Percentiles rank a stretch among this genome's conserved stretches.
These are phyloP conservation scores for Meliscaeva auricollis DNA, from an alignment of 2,888 invertebrate genomes.

Conservation along the genomic window DNA sequence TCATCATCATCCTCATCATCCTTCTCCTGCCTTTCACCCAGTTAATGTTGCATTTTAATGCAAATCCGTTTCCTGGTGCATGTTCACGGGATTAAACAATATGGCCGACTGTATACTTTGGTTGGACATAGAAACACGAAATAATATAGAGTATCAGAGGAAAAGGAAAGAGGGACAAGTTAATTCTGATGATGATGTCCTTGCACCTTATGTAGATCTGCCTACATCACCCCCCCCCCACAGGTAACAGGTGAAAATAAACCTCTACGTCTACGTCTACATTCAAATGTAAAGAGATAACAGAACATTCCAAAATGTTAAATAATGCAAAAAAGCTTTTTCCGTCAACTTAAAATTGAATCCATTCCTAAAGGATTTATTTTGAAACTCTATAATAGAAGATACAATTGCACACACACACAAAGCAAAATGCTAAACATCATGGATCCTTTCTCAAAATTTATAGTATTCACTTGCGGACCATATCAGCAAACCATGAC, in stretches of 20 bases:
- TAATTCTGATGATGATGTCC: slow-evolving; percentile 22
- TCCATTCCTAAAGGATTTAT: slow-evolving; percentile 65
- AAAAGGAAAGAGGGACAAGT: neutral
- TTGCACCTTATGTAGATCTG: slow-evolving; percentile 4
- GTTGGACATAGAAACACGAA: slow-evolving; percentile 35
- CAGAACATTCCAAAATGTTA: slow-evolving; percentile 55
- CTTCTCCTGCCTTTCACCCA: neutral
- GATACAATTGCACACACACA: slow-evolving; percentile 50
- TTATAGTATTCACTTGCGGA: slow-evolving; percentile 32
- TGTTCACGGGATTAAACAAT: slow-evolving; percentile 75
- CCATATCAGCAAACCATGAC: neutral
- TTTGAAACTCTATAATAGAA: slow-evolving; percentile 39
- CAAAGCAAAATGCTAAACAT: slow-evolving; percentile 7
- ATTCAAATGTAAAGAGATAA: neutral
- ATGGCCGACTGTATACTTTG: slow-evolving; percentile 57
- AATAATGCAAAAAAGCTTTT: slow-evolving; percentile 70
- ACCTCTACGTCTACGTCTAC: neutral
- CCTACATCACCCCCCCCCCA: neutral
- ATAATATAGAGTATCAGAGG: slow-evolving; percentile 1
- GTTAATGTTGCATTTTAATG: slow-evolving; percentile 75
- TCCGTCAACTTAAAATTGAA: slow-evolving; percentile 73
- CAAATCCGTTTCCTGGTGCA: slow-evolving; percentile 71
- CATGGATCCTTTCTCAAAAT: slow-evolving; percentile 33
- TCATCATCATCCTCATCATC: neutral
- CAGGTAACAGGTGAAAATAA: slow-evolving; percentile 58